Conservation (phyloP, 2,113 vertebrate species). For the Ceratotherium simum region DNA sequence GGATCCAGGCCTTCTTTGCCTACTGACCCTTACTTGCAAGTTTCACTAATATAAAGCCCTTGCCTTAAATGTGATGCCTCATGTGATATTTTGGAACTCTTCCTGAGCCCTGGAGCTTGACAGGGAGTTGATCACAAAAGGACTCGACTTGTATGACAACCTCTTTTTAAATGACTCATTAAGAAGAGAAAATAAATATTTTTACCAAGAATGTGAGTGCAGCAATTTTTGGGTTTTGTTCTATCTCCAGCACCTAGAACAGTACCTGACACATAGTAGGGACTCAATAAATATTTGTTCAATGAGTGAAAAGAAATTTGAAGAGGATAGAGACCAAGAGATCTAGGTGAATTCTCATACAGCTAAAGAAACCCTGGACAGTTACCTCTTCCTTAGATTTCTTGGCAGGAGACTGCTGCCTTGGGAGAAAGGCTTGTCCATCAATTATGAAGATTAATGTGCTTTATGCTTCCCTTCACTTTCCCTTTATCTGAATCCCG, state of each 20-base stretch:
- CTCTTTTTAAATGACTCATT: conserved; percentile 5
- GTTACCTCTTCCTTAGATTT: background rate
- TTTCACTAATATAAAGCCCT: background rate
- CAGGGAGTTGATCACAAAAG: background rate
- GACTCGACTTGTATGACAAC: background rate
- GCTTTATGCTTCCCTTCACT: background rate
- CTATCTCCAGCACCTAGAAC: background rate
- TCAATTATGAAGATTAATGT: background rate
- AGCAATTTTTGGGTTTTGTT: background rate
- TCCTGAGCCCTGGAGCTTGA: background rate
- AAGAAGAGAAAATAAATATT: background rate
- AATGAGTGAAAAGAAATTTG: background rate
- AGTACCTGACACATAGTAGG: background rate
- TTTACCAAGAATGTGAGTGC: background rate
- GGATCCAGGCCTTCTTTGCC: background rate
- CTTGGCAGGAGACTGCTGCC: background rate
- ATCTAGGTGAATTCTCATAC: background rate
- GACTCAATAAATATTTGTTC: background rate
- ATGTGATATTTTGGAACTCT: background rate
- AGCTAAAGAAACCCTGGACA: background rate
- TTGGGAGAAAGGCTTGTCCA: background rate
- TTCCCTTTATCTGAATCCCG: background rate
- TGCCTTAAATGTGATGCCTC: background rate
- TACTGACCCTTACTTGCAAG: background rate
- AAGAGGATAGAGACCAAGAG: background rate